Percentiles rank a stretch among this genome's conserved stretches.
These are phyloP conservation scores for Actinemys pallida DNA, from an alignment of 2,113 vertebrate species.

Conservation along the genomic window DNA sequence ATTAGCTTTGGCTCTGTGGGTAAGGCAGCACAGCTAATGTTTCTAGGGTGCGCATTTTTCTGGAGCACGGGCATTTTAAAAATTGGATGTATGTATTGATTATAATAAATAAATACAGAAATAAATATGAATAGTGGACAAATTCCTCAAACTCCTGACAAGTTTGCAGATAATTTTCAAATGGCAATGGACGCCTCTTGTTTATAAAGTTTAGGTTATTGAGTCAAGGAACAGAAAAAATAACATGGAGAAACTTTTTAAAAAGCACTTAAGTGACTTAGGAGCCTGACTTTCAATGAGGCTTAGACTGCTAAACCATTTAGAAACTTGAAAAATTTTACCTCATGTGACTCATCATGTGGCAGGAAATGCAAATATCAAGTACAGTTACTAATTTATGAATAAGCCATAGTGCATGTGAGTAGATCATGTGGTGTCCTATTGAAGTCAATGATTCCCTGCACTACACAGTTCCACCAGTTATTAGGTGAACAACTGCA, in stretches of 20 bases:
- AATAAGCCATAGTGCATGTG: neutral
- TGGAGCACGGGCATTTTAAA: neutral
- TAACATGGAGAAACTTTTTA: neutral
- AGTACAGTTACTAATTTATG: neutral
- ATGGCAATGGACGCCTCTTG: neutral
- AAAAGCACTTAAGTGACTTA: neutral
- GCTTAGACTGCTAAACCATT: neutral
- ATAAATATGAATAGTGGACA: too few species aligned
- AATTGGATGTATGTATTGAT: neutral
- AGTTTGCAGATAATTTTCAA: neutral
- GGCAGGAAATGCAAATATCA: neutral
- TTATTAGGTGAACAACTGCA: neutral
- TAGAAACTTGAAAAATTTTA: neutral
- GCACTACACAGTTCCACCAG: neutral
- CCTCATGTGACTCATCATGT: neutral
- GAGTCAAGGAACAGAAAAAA: neutral
- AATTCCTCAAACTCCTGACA: neutral
- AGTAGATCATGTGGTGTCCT: too few species aligned
- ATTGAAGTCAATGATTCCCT: neutral
- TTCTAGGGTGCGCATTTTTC: neutral
- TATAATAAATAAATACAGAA: neutral
- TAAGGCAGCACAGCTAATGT: neutral
- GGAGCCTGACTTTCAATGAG: neutral
- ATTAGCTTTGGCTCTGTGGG: neutral
- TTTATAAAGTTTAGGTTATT: neutral